phyloP scores from a whole-genome alignment of 2,888 invertebrate genomes.

The Drosophila siamana region DNA sequence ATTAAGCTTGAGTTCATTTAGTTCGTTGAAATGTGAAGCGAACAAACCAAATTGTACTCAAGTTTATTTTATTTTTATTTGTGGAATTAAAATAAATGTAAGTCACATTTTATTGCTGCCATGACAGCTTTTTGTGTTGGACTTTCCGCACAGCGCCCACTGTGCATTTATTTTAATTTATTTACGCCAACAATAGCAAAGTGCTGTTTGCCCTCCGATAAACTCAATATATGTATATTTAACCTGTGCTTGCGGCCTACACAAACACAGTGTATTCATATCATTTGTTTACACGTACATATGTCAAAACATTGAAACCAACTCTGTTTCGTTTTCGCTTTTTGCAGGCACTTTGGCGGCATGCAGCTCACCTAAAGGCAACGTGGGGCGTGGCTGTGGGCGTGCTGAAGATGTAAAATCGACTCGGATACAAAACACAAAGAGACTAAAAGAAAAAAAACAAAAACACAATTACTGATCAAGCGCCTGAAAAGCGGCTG shows the following conservation, averaged over 20 bases:
- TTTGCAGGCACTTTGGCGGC: constrained; percentile 33
- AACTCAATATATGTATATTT: background rate
- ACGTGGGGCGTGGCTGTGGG: constrained; percentile 24
- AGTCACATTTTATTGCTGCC: too few relatives aligned
- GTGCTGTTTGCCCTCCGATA: background rate
- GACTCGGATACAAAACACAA: constrained; percentile 6
- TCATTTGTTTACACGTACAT: background rate
- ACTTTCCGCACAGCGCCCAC: background rate
- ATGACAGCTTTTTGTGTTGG: too few relatives aligned
- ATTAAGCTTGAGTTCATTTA: too few relatives aligned
- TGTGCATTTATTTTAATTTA: background rate
- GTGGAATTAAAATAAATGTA: too few relatives aligned
- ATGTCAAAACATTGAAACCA: background rate
- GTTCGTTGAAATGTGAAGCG: too few relatives aligned
- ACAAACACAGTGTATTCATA: constrained; percentile 22
- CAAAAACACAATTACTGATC: background rate
- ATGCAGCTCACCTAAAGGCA: constrained; percentile 1
- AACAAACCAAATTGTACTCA: too few relatives aligned
- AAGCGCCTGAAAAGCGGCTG: background rate
- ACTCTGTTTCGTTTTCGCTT: constrained; percentile 3
- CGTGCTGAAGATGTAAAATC: constrained; percentile 32
- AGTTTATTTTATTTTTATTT: too few relatives aligned
- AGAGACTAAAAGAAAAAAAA: background rate
- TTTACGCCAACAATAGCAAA: background rate
- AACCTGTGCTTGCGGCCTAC: background rate